Conservation (phyloP, 2,888 invertebrate species). For the Drosophila longiperda region DNA sequence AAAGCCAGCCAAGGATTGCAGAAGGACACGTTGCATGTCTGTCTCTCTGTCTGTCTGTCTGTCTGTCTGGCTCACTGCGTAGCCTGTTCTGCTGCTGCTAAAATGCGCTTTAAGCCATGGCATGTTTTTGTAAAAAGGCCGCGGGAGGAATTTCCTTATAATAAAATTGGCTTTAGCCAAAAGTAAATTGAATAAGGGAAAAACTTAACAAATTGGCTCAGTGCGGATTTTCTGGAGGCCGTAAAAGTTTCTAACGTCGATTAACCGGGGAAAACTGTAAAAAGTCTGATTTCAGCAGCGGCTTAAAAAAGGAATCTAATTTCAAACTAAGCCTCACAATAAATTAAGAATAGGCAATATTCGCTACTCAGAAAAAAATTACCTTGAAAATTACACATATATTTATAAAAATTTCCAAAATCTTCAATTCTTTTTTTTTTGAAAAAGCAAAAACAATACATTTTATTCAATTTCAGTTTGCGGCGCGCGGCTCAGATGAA, state of each 20-base stretch:
- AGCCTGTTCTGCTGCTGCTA: background rate
- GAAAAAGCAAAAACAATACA: background rate
- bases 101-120: conserved; percentile 36
- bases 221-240: conserved; percentile 28
- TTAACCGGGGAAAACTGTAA: conserved; percentile 4
- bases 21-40: background rate
- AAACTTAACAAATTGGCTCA: conserved; percentile 60
- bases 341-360: conserved; percentile 31
- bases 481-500: background rate
- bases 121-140: conserved; percentile 5
- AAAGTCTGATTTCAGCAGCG: conserved; percentile 16
- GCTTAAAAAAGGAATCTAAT: background rate
- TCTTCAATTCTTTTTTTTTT: background rate
- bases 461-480: background rate
- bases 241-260: conserved; percentile 2
- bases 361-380: background rate
- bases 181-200: conserved; percentile 57
- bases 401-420: background rate
- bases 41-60: background rate
- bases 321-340: background rate
- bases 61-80: background rate
- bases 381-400: background rate
- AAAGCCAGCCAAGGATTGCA: conserved; percentile 13
- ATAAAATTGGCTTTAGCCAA: conserved; percentile 68
- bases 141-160: conserved; percentile 37